Evolutionary conservation across 1,140 invertebrate genomes (phyloP), one percentile per base, ranked within the genome.

Genomic region (Pemphigus obesinymphae): DNA sequence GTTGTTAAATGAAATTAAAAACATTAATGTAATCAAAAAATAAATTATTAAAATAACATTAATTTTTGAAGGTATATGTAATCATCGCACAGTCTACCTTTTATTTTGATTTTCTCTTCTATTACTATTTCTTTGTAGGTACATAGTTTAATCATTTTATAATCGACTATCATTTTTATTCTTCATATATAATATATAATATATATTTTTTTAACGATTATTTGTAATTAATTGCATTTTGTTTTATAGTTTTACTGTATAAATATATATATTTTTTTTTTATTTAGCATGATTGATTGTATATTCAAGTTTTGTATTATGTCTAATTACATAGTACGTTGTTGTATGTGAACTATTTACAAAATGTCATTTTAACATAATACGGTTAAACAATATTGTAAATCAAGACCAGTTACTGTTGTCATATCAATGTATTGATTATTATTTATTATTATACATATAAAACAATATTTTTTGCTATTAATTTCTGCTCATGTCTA

Each of bases 201-300:
- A 75, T 76, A 76, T 76, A 37, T 75, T 73, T 76, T 76, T 75
- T 55, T 37, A 55, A 55, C 31, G 4, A 76, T 37, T 26, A 76
- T 55, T 55, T 76, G 20, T 76, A 76, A 34, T 53, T 29, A 3
- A 29, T 72, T 72, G 45, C 53, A 75, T 55, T 75, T 20, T 8
- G 48, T 76, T 76, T 76, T 55, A 55, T 76, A 76, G n/a, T 76
- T 55, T 76, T 76, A 72, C 43, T 2, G 73, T 76, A 55, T 34
- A 40, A 53, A 40, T 76, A 6, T 34, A 20, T 73, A 66, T 37
- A 34, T 66, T 34, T 37, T 34, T 66, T 66, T 66, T 13, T 37
- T 37, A 20, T 20, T 15, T 29, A 34, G 8, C 3, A 73, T 37
- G n/a, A n/a, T 17, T 37, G 31, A 76, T 55, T 53, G 13, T 37